Evolutionary conservation across 2,888 invertebrate genomes (phyloP).

Genomic region (Tyria jacobaeae): DNA sequence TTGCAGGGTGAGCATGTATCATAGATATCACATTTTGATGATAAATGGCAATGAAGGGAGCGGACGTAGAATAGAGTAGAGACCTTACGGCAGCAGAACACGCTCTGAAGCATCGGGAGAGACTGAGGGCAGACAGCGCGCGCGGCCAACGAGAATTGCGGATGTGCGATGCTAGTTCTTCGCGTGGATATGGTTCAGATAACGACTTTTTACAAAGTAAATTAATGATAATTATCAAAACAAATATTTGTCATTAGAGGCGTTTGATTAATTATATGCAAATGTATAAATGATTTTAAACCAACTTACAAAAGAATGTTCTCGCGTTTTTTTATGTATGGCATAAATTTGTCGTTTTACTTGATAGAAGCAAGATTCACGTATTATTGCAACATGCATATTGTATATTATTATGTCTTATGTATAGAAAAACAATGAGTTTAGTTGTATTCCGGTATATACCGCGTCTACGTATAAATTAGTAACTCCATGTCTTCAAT

Average conservation of each 20-base stretch:
- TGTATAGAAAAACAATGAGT: too few relatives aligned
- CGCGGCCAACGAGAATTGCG: slow-evolving; percentile 23
- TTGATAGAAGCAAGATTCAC: too few relatives aligned
- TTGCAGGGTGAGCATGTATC: slow-evolving; percentile 26
- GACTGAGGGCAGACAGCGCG: slow-evolving; percentile 62
- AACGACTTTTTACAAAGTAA: not conserved
- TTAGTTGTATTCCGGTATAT: too few relatives aligned
- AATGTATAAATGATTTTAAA: not conserved
- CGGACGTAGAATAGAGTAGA: slow-evolving; percentile 37
- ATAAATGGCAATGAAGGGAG: slow-evolving; percentile 34
- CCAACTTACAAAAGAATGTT: too few relatives aligned
- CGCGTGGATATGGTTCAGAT: slow-evolving; percentile 7
- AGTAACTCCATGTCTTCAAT: slow-evolving; percentile 20
- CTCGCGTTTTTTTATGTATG: too few relatives aligned
- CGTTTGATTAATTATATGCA: not conserved
- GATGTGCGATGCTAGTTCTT: slow-evolving; percentile 42
- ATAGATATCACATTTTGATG: slow-evolving; percentile 44
- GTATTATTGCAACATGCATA: too few relatives aligned
- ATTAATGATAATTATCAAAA: too few relatives aligned
- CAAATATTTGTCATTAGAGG: too few relatives aligned
- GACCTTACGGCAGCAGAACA: slow-evolving; percentile 84
- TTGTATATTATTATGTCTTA: too few relatives aligned
- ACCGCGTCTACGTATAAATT: slow-evolving; percentile 37
- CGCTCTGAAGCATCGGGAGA: slow-evolving; percentile 78
- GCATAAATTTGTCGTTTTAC: too few relatives aligned